Base-by-base conservation (phyloP, 2,888 invertebrate genomes). In the Allygus modestus region DNA sequence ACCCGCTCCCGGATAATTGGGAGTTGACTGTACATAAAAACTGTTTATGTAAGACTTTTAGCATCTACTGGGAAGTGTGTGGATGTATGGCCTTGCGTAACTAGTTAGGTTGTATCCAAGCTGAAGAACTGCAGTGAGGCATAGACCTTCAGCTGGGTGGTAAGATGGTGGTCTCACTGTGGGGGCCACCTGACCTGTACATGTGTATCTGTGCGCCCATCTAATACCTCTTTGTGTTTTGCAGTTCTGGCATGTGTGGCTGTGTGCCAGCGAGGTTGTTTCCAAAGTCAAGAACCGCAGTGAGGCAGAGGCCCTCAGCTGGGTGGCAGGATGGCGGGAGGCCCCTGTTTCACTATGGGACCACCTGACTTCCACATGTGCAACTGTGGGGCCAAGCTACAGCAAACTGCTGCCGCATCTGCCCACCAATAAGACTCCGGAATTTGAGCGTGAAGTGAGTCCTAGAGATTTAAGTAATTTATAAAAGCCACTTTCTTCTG, bases 361-460 rank as follows among this genome's bases (percentile, higher is more conserved):
- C 31, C 51, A 79, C 5, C 37, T 79, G n/a, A 79, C 33, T 5
- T 4, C 54, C n/a, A 23, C 11, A 0, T 79, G 54, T 17, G n/a
- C 54, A 0, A 17, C 33, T 9, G n/a, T 58, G 12, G 51, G 51
- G 17, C 51, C 77, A 1, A 15, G 9, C 33, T 79, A 79, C 58
- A 17, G 20, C 20, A 54, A 58, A 58, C 58, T 79, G 1, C 33
- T 58, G 46, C 23, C 54, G 9, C 79, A 58, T 37, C 37, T 79
- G 0, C 37, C 54, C 51, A 79, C 79, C 58, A 79, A 54, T 37
- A 54, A 58, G 23, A 58, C 28, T 0, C 79, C 79, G 0, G 79
- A 79, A 33, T 79, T 58, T 79, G 79, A 79, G 20, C 79, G 79
- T 9, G 79, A 79, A n/a, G 79, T 79, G 37, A 79, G 54, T 33